Percentiles rank a stretch among this genome's conserved stretches.
Evolutionary conservation across 2,113 vertebrate genomes (phyloP).

Genomic region (Camelus bactrianus): DNA sequence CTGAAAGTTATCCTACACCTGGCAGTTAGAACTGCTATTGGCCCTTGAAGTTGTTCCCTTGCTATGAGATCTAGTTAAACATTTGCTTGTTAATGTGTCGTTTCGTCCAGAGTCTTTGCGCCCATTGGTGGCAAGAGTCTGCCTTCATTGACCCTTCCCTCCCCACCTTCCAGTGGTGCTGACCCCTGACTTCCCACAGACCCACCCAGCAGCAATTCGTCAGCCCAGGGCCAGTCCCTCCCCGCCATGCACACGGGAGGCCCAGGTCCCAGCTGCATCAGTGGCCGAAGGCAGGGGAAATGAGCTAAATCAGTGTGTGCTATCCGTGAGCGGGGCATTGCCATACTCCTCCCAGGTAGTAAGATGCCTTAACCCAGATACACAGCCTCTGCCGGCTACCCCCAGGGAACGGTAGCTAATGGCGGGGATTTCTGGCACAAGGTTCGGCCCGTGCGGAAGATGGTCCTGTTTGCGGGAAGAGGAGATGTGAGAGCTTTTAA

Average conservation of each 20-base stretch:
- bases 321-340: fast-evolving
- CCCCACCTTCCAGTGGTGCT: background rate
- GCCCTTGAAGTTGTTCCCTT: background rate
- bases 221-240: background rate
- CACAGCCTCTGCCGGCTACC: background rate
- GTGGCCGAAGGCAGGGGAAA: fast-evolving
- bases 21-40: background rate
- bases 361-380: background rate
- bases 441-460: background rate
- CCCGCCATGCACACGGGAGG: background rate
- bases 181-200: background rate
- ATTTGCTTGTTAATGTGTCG: background rate
- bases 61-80: background rate
- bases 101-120: background rate
- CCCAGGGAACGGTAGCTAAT: background rate
- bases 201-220: background rate
- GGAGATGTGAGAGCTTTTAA: background rate
- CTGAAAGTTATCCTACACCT: fast-evolving
- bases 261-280: background rate
- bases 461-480: background rate
- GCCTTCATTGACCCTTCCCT: background rate
- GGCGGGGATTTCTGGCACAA: background rate
- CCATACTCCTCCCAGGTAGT: background rate
- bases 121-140: background rate
- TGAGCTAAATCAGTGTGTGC: fast-evolving